Evolutionary conservation across 2,113 vertebrate species (phyloP).

Genomic region (Urocolius indicus): DNA sequence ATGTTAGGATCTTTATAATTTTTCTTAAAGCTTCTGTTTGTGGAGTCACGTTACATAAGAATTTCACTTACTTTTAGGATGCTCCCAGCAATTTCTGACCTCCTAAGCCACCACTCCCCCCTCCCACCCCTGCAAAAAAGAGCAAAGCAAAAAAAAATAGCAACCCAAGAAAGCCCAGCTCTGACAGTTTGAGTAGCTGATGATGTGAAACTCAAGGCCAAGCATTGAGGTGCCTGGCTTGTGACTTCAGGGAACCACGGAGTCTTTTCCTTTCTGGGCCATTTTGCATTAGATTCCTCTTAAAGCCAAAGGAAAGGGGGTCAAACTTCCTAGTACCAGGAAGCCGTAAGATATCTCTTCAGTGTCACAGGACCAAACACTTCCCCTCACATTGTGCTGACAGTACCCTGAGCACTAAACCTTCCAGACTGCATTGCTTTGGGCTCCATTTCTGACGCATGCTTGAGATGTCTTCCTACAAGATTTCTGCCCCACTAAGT

Average conservation of each 20-base stretch:
- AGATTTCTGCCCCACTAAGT: background rate
- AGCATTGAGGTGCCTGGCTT: background rate
- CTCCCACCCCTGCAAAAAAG: background rate
- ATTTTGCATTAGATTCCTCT: background rate
- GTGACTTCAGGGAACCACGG: background rate
- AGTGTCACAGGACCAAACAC: background rate
- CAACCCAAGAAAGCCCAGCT: background rate
- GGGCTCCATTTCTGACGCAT: background rate
- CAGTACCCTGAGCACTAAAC: background rate
- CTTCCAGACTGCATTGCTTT: background rate
- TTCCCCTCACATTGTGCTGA: background rate
- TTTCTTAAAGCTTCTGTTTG: background rate
- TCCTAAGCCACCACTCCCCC: background rate
- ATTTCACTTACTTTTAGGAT: background rate
- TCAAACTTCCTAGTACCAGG: background rate
- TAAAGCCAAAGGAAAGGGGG: background rate
- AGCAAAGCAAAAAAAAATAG: background rate
- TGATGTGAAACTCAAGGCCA: background rate
- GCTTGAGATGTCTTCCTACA: background rate
- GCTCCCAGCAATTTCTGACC: background rate
- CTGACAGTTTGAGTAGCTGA: background rate
- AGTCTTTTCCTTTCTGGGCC: background rate
- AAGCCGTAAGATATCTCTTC: background rate
- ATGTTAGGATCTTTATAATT: background rate
- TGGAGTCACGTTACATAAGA: background rate